Base-by-base conservation (phyloP, 23 tunicate genomes). In the Oikopleura dioica region DNA sequence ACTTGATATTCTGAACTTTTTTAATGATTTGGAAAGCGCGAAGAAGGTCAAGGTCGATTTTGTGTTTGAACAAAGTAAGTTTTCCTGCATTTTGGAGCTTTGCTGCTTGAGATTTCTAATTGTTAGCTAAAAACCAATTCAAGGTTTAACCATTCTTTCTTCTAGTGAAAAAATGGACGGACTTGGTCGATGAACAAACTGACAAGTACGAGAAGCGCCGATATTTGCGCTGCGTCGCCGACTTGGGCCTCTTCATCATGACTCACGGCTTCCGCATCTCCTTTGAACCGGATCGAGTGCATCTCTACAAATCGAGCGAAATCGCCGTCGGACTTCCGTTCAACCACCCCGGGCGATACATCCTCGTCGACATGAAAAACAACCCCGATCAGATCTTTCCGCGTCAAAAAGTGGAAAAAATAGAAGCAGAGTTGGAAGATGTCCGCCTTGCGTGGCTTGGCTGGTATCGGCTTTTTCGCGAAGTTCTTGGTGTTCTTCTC, bases 281-380 rank as follows among this genome's bases (percentile, higher is more conserved):
- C 32, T 63, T 63, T 28, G 30, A 63, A 28, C 72, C 72, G 5
- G 72, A 63, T 31, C 30, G 26, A 24, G 26, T 63, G 30, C 16
- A 28, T 28, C 33, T 63, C 2, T 63, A 16, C 33, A 24, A 31
- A 28, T 23, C 72, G 29, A 28, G 5, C 5, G 72, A 63, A 16
- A 63, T 63, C 33, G 26, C 16, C 30, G 72, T 23, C 5, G 72
- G 72, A 24, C 16, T 63, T 28, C 16, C 30, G 4, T 28, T 31
- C 2, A 63, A 63, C 26, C 72, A 63, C 72, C 72, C 72, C 29
- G 72, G 72, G 2, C 72, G 72, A 31, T 63, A 63, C 26, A 63
- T 63, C 5, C 33, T 63, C 4, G 72, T 63, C 2, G 72, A 63
- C 33, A 2, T 16, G 33, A 63, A 63, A 28, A 23, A 21, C 29